A percentile compares a stretch with the other conserved stretches of the same genome.
Conservation (phyloP, 2,888 invertebrate genomes). For the Epinotia nisella region DNA sequence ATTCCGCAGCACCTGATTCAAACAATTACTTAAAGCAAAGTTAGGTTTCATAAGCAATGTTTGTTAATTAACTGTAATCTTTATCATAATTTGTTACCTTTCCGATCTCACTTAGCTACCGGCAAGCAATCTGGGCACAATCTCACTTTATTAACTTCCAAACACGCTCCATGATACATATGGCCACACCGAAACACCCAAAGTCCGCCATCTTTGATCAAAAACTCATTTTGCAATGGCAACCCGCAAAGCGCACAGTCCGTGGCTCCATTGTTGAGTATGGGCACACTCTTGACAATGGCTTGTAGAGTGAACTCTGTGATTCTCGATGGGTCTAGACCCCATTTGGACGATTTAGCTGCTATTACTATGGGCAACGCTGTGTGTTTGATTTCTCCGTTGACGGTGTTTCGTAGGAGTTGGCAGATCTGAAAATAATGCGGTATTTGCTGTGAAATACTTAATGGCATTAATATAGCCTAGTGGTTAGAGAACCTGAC, state of each 20-base stretch:
- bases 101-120: slow-evolving; percentile 12
- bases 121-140: slow-evolving; percentile 73
- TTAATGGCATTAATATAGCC: not conserved
- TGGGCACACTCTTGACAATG: slow-evolving; percentile 61
- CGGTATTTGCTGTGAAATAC: not conserved
- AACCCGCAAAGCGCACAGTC: slow-evolving; percentile 85
- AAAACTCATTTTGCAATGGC: slow-evolving; percentile 83
- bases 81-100: too few relatives aligned
- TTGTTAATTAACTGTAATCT: too few relatives aligned
- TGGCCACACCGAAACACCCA: slow-evolving; percentile 87
- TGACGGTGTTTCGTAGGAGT: slow-evolving; percentile 64
- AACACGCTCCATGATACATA: slow-evolving; percentile 86
- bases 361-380: slow-evolving; percentile 74
- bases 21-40: too few relatives aligned
- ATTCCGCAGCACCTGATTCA: too few relatives aligned
- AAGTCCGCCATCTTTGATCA: slow-evolving; percentile 86
- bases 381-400: slow-evolving; percentile 69
- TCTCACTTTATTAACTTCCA: slow-evolving; percentile 83
- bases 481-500: too few relatives aligned
- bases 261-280: slow-evolving; percentile 57
- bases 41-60: too few relatives aligned
- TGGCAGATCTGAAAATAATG: slow-evolving; percentile 67
- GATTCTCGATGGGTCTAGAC: slow-evolving; percentile 64
- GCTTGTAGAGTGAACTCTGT: slow-evolving; percentile 54
- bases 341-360: slow-evolving; percentile 81